phyloP scores from a whole-genome alignment of 2,888 invertebrate species.

The Dendrolimus pini region DNA sequence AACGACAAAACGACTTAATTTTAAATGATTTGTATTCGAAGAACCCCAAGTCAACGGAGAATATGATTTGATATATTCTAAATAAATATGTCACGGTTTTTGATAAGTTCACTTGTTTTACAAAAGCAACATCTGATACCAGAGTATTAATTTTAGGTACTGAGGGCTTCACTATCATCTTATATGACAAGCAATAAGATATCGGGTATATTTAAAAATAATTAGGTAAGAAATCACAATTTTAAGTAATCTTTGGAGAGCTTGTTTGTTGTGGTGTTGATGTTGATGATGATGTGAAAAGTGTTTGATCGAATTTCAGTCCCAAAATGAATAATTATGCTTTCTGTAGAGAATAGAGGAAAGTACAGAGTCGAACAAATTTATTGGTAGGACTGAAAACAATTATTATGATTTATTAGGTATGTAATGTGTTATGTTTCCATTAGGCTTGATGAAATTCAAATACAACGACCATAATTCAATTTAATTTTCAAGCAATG shows the following conservation, averaged over 20 bases:
- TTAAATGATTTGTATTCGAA: neutral
- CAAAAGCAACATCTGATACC: neutral
- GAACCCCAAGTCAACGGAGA: constrained; percentile 5
- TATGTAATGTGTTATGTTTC: neutral
- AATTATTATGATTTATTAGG: neutral
- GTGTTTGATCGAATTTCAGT: neutral
- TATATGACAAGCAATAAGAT: neutral
- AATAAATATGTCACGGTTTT: neutral
- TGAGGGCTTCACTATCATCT: neutral
- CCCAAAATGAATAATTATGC: neutral
- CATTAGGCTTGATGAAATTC: neutral
- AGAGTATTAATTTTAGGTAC: neutral
- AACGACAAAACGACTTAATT: neutral
- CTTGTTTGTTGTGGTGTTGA: neutral
- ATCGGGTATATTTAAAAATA: neutral
- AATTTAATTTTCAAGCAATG: neutral
- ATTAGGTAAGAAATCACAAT: neutral
- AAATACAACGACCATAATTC: neutral
- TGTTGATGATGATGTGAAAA: neutral
- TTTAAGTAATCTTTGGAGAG: neutral
- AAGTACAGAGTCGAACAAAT: neutral
- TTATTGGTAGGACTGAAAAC: neutral
- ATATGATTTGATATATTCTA: neutral
- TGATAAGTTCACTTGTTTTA: neutral
- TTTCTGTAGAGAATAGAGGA: neutral